Conservation (phyloP, 2,797 vertebrate species). For the Vultur gryphus region DNA sequence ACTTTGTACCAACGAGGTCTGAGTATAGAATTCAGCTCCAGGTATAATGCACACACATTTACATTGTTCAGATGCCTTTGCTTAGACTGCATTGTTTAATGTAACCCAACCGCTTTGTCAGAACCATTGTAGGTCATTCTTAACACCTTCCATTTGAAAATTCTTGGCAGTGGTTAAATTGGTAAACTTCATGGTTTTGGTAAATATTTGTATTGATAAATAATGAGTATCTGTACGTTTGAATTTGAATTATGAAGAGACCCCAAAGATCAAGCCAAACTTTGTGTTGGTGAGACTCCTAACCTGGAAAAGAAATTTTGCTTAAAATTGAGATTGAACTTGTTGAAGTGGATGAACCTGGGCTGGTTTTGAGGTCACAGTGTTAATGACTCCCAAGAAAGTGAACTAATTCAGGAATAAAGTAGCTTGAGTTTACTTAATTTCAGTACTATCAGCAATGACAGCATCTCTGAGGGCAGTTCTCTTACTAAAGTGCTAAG, state of each 20-base stretch:
- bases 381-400: background rate
- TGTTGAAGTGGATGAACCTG: background rate
- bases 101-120: background rate
- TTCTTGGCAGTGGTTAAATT: background rate
- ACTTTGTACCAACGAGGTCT: background rate
- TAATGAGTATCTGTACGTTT: fast-evolving
- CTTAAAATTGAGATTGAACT: background rate
- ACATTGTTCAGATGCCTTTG: background rate
- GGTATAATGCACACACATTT: background rate
- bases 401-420: background rate
- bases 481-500: background rate
- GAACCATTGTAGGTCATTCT: background rate
- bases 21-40: background rate
- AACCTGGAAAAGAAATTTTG: background rate
- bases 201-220: background rate
- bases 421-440: background rate
- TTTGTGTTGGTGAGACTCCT: background rate
- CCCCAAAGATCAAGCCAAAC: background rate
- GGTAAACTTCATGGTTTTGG: background rate
- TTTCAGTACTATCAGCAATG: background rate
- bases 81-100: background rate
- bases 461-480: background rate
- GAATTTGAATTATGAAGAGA: background rate
- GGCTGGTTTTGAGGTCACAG: background rate
- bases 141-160: background rate